A percentile compares a stretch with the other conserved stretches of the same genome.
Conservation (phyloP, 2,113 vertebrate species). For the Pan troglodytes region NHGRI_mPanTro3-v2.1_pri NC_072401.2:26335501-26336000, state of each 20-base stretch:
- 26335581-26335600: neutral
- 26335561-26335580: neutral
- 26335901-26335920: neutral
- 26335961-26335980: neutral
- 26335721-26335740: neutral
- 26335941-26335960: slow-evolving; percentile 4
- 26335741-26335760: neutral
- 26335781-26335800: neutral
- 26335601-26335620: neutral
- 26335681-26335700: neutral
- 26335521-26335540: neutral
- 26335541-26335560: neutral
- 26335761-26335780: neutral
- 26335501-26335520: neutral
- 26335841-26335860: neutral
- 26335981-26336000: neutral
- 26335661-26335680: neutral
- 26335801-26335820: neutral
- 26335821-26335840: neutral
- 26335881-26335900: neutral
- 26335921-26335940: slow-evolving; percentile 1
- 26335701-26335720: neutral
- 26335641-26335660: neutral
- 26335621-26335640: neutral
- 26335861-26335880: neutral